These are phyloP conservation scores for Drosophila ochracea DNA, from an alignment of 2,888 invertebrate genomes.

Conservation along the genomic window DNA sequence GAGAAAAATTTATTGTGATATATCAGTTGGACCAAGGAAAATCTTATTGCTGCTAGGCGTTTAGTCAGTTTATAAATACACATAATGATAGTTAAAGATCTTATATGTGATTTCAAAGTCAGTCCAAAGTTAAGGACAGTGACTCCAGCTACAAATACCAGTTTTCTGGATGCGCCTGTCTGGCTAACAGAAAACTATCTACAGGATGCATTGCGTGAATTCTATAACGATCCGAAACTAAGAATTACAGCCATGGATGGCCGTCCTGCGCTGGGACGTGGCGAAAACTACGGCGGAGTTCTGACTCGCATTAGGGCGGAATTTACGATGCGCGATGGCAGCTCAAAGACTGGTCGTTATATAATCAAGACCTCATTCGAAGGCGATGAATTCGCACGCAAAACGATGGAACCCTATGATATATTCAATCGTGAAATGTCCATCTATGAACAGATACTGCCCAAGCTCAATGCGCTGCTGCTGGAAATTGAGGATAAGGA, in stretches of 20 bases:
- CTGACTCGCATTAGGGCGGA: conserved; percentile 75
- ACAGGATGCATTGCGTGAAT: conserved; percentile 65
- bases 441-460: conserved; percentile 82
- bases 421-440: conserved; percentile 84
- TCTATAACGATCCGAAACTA: conserved; percentile 70
- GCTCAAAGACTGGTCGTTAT: conserved; percentile 63
- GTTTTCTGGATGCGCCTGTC: conserved; percentile 62
- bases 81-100: conserved; percentile 72
- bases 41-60: neutral
- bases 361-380: conserved; percentile 83
- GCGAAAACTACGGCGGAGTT: conserved; percentile 83
- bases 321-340: conserved; percentile 53
- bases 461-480: conserved; percentile 78
- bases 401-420: conserved; percentile 81
- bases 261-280: conserved; percentile 80
- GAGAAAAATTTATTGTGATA: conserved; percentile 8
- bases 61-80: neutral
- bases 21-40: conserved; percentile 6
- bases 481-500: conserved; percentile 74
- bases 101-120: conserved; percentile 62
- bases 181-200: conserved; percentile 81
- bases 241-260: conserved; percentile 62
- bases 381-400: conserved; percentile 74
- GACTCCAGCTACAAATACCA: neutral
- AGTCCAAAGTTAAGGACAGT: conserved; percentile 43